These are phyloP conservation scores for Brachionus calyciflorus DNA, from an alignment of 1,140 invertebrate species.

Conservation along the genomic window DNA sequence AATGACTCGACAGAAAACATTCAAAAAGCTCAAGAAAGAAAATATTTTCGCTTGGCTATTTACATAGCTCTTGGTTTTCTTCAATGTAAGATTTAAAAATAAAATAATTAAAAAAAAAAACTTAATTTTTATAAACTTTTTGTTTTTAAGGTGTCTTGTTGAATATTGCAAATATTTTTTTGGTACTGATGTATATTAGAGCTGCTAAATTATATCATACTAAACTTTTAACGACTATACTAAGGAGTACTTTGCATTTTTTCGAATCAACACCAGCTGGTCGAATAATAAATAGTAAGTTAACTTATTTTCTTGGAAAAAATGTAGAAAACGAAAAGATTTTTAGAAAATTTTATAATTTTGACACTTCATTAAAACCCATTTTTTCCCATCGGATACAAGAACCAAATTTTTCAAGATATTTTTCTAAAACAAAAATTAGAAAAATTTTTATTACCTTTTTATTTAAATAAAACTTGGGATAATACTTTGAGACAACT, in stretches of 20 bases:
- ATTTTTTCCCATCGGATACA: too few relatives aligned
- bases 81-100: conserved; percentile 28
- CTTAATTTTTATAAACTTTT: not conserved
- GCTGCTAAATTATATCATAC: conserved; percentile 33
- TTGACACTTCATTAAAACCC: too few relatives aligned
- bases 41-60: conserved; percentile 7
- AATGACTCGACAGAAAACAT: conserved; percentile 25
- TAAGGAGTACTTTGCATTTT: conserved; percentile 69
- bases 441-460: too few relatives aligned
- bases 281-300: conserved; percentile 68
- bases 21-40: conserved; percentile 1
- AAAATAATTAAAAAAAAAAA: not conserved
- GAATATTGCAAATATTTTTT: conserved; percentile 36
- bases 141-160: conserved; percentile 11
- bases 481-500: too few relatives aligned
- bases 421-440: too few relatives aligned
- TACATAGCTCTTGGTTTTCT: conserved; percentile 20
- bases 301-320: too few relatives aligned
- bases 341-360: too few relatives aligned
- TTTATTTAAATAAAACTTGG: too few relatives aligned
- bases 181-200: conserved; percentile 42
- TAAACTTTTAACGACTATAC: conserved; percentile 57
- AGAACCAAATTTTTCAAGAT: too few relatives aligned
- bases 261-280: conserved; percentile 77
- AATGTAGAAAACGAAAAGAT: too few relatives aligned